phyloP scores from a whole-genome alignment of 2,797 vertebrate species.

The Trematomus bernacchii region DNA sequence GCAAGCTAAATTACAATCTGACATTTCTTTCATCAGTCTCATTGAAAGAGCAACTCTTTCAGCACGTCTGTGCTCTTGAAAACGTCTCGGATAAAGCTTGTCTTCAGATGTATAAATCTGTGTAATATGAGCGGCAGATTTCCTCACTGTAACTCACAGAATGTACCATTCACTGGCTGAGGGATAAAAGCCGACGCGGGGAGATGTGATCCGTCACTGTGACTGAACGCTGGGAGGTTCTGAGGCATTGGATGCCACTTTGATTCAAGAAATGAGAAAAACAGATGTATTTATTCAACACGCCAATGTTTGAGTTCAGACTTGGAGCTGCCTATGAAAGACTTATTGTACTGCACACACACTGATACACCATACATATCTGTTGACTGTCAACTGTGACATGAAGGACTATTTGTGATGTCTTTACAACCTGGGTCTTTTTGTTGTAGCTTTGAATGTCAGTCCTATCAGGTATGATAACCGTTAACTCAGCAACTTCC shows the following conservation, averaged over 20 bases:
- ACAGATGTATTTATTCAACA: conserved; percentile 45
- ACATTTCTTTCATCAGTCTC: conserved; percentile 69
- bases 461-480: background rate
- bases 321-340: conserved; percentile 17
- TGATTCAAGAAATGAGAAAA: conserved; percentile 46
- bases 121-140: conserved; percentile 59
- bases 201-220: conserved; percentile 55
- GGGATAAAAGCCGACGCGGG: conserved; percentile 41
- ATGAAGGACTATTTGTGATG: background rate
- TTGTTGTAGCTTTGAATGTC: background rate
- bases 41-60: conserved; percentile 59
- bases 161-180: conserved; percentile 55
- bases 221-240: conserved; percentile 44
- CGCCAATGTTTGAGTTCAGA: conserved; percentile 11
- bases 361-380: conserved; percentile 1
- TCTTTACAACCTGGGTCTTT: background rate
- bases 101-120: conserved; percentile 70
- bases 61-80: conserved; percentile 57
- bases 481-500: too few species aligned
- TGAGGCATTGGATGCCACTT: conserved; percentile 29
- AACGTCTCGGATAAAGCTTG: conserved; percentile 60
- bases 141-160: conserved; percentile 36
- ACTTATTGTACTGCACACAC: conserved; percentile 15
- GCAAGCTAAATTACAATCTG: conserved; percentile 61
- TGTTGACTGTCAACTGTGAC: background rate